These are phyloP conservation scores for Myotis findleyi DNA, from an alignment of 2,797 vertebrate genomes.

Conservation along the genomic window DNA sequence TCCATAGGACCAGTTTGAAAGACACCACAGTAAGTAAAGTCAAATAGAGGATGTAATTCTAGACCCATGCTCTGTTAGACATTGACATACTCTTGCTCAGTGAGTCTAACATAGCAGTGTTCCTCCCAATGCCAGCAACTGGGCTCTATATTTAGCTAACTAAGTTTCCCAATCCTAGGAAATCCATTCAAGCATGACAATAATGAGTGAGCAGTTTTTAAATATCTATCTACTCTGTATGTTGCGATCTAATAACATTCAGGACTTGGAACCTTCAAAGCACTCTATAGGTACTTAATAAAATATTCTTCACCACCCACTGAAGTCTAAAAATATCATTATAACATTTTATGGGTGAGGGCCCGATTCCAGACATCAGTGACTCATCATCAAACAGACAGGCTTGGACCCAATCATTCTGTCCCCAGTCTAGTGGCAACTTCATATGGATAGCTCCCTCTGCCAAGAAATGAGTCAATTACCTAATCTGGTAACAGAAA, in stretches of 20 bases:
- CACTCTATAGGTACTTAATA: slow-evolving; percentile 41
- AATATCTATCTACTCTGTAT: neutral
- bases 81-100: neutral
- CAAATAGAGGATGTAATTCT: neutral
- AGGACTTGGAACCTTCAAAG: neutral
- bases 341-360: slow-evolving; percentile 19
- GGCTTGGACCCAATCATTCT: slow-evolving; percentile 19
- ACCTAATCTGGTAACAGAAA: slow-evolving; percentile 20
- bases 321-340: slow-evolving; percentile 23
- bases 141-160: slow-evolving; percentile 52
- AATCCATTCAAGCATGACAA: slow-evolving; percentile 36
- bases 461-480: slow-evolving; percentile 56
- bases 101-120: neutral
- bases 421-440: neutral
- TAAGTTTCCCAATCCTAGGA: slow-evolving; percentile 45
- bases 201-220: slow-evolving; percentile 33
- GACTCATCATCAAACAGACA: slow-evolving; percentile 23
- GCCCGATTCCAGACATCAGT: slow-evolving; percentile 63
- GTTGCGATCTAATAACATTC: neutral
- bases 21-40: slow-evolving; percentile 6
- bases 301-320: slow-evolving; percentile 9
- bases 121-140: slow-evolving; percentile 15
- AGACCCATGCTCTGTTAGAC: neutral
- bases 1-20: neutral
- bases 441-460: neutral